phyloP scores from a whole-genome alignment of 2,113 vertebrate genomes.

The Micronisus gabar region DNA sequence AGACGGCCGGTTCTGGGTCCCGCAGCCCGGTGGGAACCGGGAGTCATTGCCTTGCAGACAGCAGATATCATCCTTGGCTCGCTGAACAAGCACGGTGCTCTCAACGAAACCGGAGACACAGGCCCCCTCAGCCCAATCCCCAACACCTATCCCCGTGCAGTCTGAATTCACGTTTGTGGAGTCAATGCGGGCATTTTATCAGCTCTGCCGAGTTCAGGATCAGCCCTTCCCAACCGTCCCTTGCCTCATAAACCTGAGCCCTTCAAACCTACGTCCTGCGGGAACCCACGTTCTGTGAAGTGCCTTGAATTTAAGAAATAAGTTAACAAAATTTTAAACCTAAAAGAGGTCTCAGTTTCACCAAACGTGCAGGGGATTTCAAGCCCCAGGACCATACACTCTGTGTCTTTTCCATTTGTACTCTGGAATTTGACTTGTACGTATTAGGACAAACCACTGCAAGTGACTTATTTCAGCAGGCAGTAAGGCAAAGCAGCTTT shows the following conservation, averaged over 20 bases:
- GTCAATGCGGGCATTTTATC: not conserved
- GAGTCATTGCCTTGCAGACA: not conserved
- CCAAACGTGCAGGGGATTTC: not conserved
- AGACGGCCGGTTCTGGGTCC: not conserved
- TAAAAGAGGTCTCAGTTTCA: not conserved
- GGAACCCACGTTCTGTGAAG: not conserved
- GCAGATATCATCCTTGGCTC: not conserved
- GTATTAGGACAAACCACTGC: not conserved
- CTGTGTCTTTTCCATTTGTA: not conserved
- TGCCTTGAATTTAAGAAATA: not conserved
- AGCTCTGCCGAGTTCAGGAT: not conserved
- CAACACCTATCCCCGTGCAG: accelerated
- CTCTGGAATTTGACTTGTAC: not conserved
- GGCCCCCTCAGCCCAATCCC: not conserved
- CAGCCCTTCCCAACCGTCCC: not conserved
- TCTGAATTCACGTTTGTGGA: not conserved
- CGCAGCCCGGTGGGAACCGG: not conserved
- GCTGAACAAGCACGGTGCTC: not conserved
- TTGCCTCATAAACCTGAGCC: not conserved
- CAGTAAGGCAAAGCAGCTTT: not conserved
- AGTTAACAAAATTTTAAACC: not conserved
- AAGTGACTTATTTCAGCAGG: not conserved
- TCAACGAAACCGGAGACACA: not conserved
- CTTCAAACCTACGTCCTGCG: not conserved
- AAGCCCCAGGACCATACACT: not conserved